phyloP scores from a whole-genome alignment of 2,888 invertebrate species.

The Ptilodon capucinus region DNA sequence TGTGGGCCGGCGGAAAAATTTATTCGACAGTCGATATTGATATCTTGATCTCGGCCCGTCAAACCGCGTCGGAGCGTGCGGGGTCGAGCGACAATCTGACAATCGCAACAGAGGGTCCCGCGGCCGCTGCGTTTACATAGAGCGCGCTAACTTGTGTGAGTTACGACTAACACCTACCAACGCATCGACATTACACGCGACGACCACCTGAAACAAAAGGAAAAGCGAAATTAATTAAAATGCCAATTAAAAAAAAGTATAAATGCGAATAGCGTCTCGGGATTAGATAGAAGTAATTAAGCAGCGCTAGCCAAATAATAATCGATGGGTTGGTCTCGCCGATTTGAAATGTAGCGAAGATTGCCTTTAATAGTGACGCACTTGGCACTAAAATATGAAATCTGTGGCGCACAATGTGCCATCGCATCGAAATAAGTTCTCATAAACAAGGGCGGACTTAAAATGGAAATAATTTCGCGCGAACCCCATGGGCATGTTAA shows the following conservation, averaged over 20 bases:
- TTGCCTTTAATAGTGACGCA: constrained; percentile 25
- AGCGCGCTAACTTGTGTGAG: constrained; percentile 50
- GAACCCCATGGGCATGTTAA: constrained; percentile 74
- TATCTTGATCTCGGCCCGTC: constrained; percentile 74
- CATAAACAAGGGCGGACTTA: constrained; percentile 70
- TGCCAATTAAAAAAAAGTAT: constrained; percentile 69
- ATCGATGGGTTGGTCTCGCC: constrained; percentile 14
- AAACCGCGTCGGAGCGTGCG: constrained; percentile 46
- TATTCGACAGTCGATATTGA: constrained; percentile 74
- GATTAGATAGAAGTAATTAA: constrained; percentile 30
- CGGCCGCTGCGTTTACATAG: constrained; percentile 30
- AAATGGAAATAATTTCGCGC: constrained; percentile 75
- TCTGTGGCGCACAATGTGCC: constrained; percentile 42
- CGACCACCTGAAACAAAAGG: constrained; percentile 82
- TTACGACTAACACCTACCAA: constrained; percentile 64
- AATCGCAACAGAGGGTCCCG: constrained; percentile 30
- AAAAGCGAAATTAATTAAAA: constrained; percentile 83
- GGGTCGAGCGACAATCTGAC: constrained; percentile 44
- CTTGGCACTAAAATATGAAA: constrained; percentile 34
- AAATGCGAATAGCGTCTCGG: constrained; percentile 46
- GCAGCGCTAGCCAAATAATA: constrained; percentile 28
- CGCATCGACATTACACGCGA: constrained; percentile 64
- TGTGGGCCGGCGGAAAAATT: constrained; percentile 76
- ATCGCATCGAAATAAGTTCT: constrained; percentile 56
- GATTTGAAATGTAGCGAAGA: background rate